Evolutionary conservation across 2,797 vertebrate genomes (phyloP).

Genomic region (Diceros bicornis): DNA sequence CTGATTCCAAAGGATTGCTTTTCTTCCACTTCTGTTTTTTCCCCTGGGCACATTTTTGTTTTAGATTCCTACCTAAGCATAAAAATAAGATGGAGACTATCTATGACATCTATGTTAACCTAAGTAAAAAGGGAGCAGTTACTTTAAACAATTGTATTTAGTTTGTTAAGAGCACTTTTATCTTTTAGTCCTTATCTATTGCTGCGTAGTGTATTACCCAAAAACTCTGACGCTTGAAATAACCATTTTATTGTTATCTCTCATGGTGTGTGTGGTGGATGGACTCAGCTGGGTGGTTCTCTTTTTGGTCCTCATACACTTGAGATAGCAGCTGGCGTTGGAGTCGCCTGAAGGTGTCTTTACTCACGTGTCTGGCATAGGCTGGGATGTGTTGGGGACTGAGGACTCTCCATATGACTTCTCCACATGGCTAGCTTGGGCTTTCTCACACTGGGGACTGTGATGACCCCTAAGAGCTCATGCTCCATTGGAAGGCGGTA

Average conservation of each 20-base stretch:
- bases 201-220: not conserved
- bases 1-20: constrained; percentile 47
- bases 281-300: not conserved
- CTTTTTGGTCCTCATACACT: not conserved
- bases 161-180: not conserved
- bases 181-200: not conserved
- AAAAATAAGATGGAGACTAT: not conserved
- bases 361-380: not conserved
- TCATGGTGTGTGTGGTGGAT: not conserved
- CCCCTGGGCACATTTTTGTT: not conserved
- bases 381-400: not conserved
- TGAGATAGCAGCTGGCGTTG: not conserved
- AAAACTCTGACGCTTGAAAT: not conserved
- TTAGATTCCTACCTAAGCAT: not conserved
- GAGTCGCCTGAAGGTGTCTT: not conserved
- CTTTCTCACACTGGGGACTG: not conserved
- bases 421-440: not conserved
- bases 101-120: not conserved
- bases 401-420: not conserved
- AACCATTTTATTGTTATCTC: not conserved
- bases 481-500: not conserved
- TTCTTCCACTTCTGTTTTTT: constrained; percentile 7
- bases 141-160: constrained; percentile 18
- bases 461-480: not conserved
- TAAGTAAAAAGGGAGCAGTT: not conserved